A percentile compares a stretch with the other conserved stretches of the same genome.
Evolutionary conservation across 1,140 invertebrate genomes (phyloP).

Genomic region (Teleopsis dalmanni): DNA sequence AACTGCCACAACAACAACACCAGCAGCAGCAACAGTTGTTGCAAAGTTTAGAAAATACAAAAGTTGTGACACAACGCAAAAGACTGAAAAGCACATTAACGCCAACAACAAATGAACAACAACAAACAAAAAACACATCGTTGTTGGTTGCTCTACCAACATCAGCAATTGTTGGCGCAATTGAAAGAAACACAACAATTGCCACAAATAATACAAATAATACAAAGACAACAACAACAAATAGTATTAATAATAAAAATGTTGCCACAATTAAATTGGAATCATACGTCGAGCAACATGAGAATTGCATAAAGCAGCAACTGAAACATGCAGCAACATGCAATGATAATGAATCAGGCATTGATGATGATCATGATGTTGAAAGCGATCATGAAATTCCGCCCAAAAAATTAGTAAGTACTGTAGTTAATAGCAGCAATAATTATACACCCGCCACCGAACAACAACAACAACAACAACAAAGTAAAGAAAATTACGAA

Average conservation of each 20-base stretch:
- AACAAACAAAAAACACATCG: background rate
- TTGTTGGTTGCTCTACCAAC: slow-evolving; percentile 2
- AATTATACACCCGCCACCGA: background rate
- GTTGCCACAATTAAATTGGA: slow-evolving; percentile 28
- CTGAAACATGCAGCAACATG: too few relatives aligned
- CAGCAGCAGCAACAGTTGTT: slow-evolving; percentile 3
- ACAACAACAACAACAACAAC: slow-evolving; percentile 4
- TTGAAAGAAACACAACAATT: slow-evolving; percentile 15
- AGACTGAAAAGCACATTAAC: slow-evolving; percentile 32
- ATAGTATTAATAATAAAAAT: slow-evolving; percentile 21
- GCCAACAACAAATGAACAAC: slow-evolving; percentile 17
- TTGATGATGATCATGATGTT: too few relatives aligned
- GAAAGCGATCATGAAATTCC: too few relatives aligned
- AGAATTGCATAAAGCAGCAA: too few relatives aligned
- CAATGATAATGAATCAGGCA: background rate
- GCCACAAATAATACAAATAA: slow-evolving; percentile 23
- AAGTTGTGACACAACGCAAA: slow-evolving; percentile 32
- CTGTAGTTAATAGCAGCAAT: background rate
- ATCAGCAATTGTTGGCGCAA: background rate
- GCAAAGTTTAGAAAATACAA: slow-evolving; percentile 15
- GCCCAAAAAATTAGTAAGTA: too few relatives aligned
- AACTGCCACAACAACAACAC: slow-evolving; percentile 10
- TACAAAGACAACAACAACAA: slow-evolving; percentile 22
- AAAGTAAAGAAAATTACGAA: slow-evolving; percentile 16
- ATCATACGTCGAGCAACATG: too few relatives aligned